phyloP scores from a whole-genome alignment of 2,797 vertebrate genomes.

The Epinephelus coioides region DNA sequence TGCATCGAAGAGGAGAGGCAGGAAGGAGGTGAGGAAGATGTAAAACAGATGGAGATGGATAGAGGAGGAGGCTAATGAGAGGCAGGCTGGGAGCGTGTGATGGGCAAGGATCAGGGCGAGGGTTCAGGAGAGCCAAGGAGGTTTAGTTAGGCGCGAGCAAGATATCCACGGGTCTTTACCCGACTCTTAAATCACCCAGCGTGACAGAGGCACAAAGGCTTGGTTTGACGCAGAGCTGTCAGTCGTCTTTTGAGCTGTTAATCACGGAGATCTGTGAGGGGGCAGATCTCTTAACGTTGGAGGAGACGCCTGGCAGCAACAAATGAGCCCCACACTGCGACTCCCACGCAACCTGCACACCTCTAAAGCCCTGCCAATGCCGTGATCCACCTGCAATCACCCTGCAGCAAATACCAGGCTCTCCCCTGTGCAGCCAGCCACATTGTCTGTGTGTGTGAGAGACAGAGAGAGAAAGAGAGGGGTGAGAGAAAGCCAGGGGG shows the following conservation, averaged over 20 bases:
- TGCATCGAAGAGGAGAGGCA: not conserved
- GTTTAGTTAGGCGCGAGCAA: conserved; percentile 47
- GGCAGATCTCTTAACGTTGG: conserved; percentile 55
- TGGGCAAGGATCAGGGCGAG: conserved; percentile 34
- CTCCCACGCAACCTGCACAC: conserved; percentile 59
- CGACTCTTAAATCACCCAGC: conserved; percentile 74
- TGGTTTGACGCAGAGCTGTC: conserved; percentile 67
- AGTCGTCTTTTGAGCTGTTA: conserved; percentile 78
- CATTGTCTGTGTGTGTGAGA: conserved; percentile 15
- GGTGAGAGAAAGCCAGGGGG: not conserved
- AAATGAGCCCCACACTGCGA: conserved; percentile 72
- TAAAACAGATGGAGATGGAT: conserved; percentile 17
- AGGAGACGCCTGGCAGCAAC: conserved; percentile 77
- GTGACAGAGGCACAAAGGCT: conserved; percentile 76
- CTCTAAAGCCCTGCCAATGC: conserved; percentile 71
- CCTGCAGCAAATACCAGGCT: conserved; percentile 67
- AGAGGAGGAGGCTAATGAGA: conserved; percentile 43
- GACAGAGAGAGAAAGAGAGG: not conserved
- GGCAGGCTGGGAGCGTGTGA: conserved; percentile 29
- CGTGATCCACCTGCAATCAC: conserved; percentile 76
- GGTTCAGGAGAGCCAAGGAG: conserved; percentile 35
- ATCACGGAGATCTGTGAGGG: conserved; percentile 70
- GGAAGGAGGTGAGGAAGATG: not conserved
- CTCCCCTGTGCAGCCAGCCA: conserved; percentile 40
- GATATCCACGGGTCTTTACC: conserved; percentile 66